Base-by-base conservation (phyloP, 2,888 invertebrate species). In the Cheilosia soror region DNA sequence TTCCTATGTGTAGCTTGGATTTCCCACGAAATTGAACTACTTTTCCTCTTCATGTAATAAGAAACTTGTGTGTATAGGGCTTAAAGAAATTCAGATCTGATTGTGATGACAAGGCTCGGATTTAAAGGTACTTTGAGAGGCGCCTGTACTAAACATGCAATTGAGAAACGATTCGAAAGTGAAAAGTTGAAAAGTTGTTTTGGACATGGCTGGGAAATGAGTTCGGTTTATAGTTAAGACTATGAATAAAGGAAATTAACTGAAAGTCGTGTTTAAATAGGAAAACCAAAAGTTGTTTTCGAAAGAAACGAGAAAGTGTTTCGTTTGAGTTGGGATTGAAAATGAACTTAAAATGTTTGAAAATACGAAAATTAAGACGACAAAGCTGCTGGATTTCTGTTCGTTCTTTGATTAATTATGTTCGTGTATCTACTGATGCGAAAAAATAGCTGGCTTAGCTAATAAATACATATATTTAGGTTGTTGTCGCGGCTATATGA, bases 11-110 rank as follows among this genome's bases (percentile, higher is more conserved):
- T 5, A 53, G 4, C 5, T 33, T 29, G 37, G 27, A 31, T 79
- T 82, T 83, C 79, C 73, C 83, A 83, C 83, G 72, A 73, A 83
- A 69, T 44, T 75, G 57, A 69, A 84, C 65, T 75, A 73, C 63
- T 84, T 84, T 81, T 84, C 68, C 80, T 80, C 51, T 69, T 79
- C 47, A 65, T 58, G 80, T 73, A 57, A 78, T 57, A 53, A 7
- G 71, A 72, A 51, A 72, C 62, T 40, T 65, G 60, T 49, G 71
- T 49, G 60, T 47, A 25, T 25, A 25, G 47, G 53, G 66, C 66
- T 71, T 40, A 55, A 40, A 40, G 71, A 65, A 65, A 58, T 53
- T 42, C 57, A 31, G 47, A 42, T 68, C 57, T 58, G 53, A 47
- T 53, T 51, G 53, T 37, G 47, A 53, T 68, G 66, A 40, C 62